Conservation (phyloP, 2,888 invertebrate species). For the Athripsodes cinereus region DNA sequence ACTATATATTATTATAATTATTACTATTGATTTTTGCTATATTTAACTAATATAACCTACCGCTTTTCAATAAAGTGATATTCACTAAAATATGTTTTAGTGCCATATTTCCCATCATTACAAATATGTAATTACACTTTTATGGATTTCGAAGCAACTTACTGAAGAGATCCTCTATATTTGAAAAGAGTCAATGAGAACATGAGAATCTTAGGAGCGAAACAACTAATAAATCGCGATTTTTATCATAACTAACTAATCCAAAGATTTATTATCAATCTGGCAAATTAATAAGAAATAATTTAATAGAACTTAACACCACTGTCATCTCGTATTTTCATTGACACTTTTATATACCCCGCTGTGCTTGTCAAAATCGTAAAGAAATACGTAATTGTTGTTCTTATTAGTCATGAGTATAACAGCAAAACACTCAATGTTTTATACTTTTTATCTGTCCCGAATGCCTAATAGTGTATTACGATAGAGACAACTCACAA, state of each 20-base stretch:
- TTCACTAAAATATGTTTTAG: conserved; percentile 8
- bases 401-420: background rate
- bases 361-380: background rate
- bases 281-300: too few relatives aligned
- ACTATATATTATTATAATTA: background rate
- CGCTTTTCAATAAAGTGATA: conserved; percentile 2
- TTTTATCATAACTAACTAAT: too few relatives aligned
- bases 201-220: background rate
- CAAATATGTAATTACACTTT: too few relatives aligned
- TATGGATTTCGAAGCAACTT: background rate
- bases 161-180: background rate
- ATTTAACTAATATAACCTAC: conserved; percentile 4
- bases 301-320: too few relatives aligned
- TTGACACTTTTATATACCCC: background rate
- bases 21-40: conserved; percentile 2
- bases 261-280: too few relatives aligned
- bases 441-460: background rate
- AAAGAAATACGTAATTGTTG: background rate
- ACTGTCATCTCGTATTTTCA: background rate
- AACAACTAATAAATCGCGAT: too few relatives aligned
- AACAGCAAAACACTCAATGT: background rate
- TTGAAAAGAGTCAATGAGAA: background rate
- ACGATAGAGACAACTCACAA: too few relatives aligned
- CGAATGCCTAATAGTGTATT: too few relatives aligned
- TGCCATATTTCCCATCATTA: background rate